phyloP scores from a whole-genome alignment of 2,797 vertebrate species.

The Hydrocynus forskahlii region DNA sequence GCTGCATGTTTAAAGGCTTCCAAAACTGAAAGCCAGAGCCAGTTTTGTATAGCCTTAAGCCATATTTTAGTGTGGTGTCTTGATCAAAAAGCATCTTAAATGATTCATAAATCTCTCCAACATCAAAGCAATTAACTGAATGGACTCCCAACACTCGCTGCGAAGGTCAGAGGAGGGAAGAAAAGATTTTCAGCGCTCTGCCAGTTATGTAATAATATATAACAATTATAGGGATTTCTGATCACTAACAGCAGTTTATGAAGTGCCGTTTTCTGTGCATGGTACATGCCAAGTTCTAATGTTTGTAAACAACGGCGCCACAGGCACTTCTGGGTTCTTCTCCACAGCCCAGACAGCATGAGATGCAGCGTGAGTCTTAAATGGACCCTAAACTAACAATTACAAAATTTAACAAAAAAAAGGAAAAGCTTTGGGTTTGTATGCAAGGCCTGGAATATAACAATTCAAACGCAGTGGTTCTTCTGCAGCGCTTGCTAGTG shows the following conservation, averaged over 20 bases:
- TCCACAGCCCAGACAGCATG: too few species aligned
- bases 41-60: conserved; percentile 6
- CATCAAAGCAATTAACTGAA: conserved; percentile 17
- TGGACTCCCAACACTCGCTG: not conserved
- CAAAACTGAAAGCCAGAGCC: not conserved
- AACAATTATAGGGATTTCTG: conserved; percentile 5
- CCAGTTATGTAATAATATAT: not conserved
- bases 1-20: not conserved
- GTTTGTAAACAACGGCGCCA: not conserved
- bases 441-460: too few species aligned
- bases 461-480: too few species aligned
- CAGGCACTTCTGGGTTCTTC: too few species aligned
- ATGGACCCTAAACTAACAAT: not conserved
- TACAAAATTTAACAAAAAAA: too few species aligned
- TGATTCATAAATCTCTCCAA: conserved; percentile 3
- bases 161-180: not conserved
- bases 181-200: not conserved
- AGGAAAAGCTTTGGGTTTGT: too few species aligned
- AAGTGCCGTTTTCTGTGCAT: not conserved
- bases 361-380: not conserved
- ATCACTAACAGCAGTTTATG: not conserved
- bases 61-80: not conserved
- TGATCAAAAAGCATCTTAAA: conserved; percentile 19
- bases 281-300: not conserved
- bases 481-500: too few species aligned